Base-by-base conservation (phyloP, 2,888 invertebrate genomes). In the Isotomurus palustris region DNA sequence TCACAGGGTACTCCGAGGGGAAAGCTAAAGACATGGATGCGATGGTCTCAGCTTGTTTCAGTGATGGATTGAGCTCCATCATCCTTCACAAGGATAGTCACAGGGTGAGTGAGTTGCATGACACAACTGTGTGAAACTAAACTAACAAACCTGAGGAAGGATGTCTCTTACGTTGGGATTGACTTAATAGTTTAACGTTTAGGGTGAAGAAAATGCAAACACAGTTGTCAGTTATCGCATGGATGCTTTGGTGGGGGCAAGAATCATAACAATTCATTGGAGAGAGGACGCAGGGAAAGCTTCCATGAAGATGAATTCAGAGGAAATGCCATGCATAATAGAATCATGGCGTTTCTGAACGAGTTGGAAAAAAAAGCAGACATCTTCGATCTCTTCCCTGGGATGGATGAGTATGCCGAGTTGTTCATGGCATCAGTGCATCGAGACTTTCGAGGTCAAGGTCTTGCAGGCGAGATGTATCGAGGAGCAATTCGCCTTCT, bases 401-500 rank as follows among this genome's bases (percentile, higher is more conserved):
- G 59, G 21, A 10, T 66, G 47, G 66, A 66, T 48, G 47, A 49
- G 22, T 66, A 66, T 48, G 66, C 48, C n/a, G 66, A 66, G 29
- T 36, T 66, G 29, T 66, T 66, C 52, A 66, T 66, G 63, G 63
- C 63, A 35, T 61, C 61, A 19, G 63, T 66, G n/a, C 63, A 66
- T 58, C 45, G 41, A 22, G 56, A 58, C 6, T 66, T 59, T 56
- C 54, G 66, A 25, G 66, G 66, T 41, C 60, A 66, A 61, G 66
- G 66, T 27, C 57, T 66, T 12, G 66, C 66, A 2, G 61, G 63
- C 1, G 59, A 61, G 14, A 66, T 63, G 61, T 66, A 63, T 24
- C 49, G 52, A 28, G 49, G 59, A 50, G 63, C 63, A 36, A 53
- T 63, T 35, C 59, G 55, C 40, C 59, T 63, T 38, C 35, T 66